Evolutionary conservation across 2,797 vertebrate species (phyloP), one percentile per base, ranked within the genome.

Genomic region (Manis crassicaudata): DNA sequence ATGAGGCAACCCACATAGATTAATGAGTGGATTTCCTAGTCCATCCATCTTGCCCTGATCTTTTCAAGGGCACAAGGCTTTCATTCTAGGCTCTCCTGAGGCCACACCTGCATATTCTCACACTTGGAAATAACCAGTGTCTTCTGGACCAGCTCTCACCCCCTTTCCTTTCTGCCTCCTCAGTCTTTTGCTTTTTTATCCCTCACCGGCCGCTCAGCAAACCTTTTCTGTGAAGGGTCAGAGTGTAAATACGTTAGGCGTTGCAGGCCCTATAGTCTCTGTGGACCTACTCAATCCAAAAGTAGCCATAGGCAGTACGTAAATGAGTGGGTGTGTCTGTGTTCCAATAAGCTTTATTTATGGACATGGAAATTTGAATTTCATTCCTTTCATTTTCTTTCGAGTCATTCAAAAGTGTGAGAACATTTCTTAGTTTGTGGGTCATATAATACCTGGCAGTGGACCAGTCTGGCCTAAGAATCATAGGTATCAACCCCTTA

Each of bases 301-400:
- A 72, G 13, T 23, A 60, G 56, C 17, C 63, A 25, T 17, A 21
- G 11, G 21, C 3, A 25, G 9, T 4, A 6, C 3, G 2, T 32
- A 60, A 62, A 72, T 3, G 16, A 52, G 14, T 16, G 35, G 16
- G 12, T 0, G 1, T 35, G 7, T 58, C 46, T 80, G 21, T 43
- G 6, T 75, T 68, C 60, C 56, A 54, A 17, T 35, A 56, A 88
- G 18, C 11, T 8, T 52, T 29, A 16, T 56, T 62, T 82, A 7
- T 32, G 21, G 58, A 92, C 52, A 83, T 17, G 50, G 56, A 93
- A 43, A 68, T 63, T 63, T 68, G 50, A 68, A 75, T 94, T 79
- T 50, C 25, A 67, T 88, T 82, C 52, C 43, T 89, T 89, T 46
- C 9, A 46, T 60, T 27, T 67, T 37, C 46, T 56, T 43, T 4